Percentiles rank a stretch among this genome's conserved stretches.
phyloP scores from a whole-genome alignment of 2,113 vertebrate genomes.

The Channa maculata region DNA sequence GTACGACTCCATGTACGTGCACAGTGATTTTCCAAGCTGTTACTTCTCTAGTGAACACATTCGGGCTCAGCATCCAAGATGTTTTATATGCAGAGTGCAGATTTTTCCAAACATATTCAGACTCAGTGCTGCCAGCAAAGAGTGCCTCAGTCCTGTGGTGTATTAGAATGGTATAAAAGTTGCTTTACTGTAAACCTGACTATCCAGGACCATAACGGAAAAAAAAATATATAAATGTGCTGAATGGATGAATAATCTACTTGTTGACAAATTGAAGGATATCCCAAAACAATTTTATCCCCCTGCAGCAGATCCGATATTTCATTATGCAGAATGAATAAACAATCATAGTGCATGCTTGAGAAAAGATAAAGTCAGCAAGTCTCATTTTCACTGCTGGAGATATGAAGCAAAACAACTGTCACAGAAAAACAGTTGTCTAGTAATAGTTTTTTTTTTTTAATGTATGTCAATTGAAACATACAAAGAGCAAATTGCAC shows the following conservation, averaged over 20 bases:
- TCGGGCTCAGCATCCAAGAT: constrained; percentile 5
- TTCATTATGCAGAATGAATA: constrained; percentile 34
- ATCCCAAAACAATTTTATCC: constrained; percentile 34
- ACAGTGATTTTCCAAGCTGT: neutral
- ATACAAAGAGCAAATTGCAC: constrained; percentile 4
- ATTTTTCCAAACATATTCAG: constrained; percentile 22
- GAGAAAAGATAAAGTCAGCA: constrained; percentile 42
- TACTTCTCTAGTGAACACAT: constrained; percentile 19
- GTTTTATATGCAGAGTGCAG: constrained; percentile 18
- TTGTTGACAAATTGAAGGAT: constrained; percentile 33
- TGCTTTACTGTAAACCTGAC: constrained; percentile 9
- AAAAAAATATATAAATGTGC: constrained; percentile 26
- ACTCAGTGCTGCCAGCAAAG: neutral
- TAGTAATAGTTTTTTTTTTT: constrained; percentile 15
- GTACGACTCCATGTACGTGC: neutral
- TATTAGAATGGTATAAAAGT: neutral
- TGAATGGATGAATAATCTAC: constrained; percentile 33
- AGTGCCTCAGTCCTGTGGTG: neutral
- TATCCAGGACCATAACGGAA: constrained; percentile 4
- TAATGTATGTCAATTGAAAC: constrained; percentile 9
- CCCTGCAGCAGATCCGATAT: constrained; percentile 36
- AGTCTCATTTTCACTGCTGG: constrained; percentile 25
- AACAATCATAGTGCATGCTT: constrained; percentile 27
- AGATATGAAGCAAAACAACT: constrained; percentile 35
- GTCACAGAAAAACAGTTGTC: constrained; percentile 15